A percentile compares a stretch with the other conserved stretches of the same genome.
Conservation (phyloP, 2,797 vertebrate genomes). For the Holocentrus rufus region DNA sequence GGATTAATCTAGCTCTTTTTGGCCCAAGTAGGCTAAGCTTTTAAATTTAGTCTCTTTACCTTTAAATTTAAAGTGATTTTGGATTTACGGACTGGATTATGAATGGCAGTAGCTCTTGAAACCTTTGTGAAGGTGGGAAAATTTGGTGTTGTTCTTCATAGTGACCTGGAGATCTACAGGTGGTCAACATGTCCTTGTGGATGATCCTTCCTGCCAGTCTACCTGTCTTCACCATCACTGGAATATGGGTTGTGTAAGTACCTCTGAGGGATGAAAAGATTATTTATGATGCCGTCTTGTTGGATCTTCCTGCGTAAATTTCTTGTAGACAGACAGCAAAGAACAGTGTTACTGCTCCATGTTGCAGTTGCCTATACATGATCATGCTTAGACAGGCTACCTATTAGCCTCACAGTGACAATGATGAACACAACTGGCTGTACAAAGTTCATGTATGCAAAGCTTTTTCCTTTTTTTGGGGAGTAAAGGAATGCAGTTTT, state of each 20-base stretch:
- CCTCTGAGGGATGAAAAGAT: neutral
- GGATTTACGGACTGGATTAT: neutral
- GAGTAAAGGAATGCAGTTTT: neutral
- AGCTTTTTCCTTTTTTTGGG: conserved; percentile 26
- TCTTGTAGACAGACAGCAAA: neutral
- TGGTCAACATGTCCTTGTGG: conserved; percentile 85
- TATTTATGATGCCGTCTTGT: neutral
- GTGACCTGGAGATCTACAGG: conserved; percentile 20
- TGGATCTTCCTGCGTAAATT: neutral
- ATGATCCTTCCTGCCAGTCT: conserved; percentile 86
- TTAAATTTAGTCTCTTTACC: too few species aligned
- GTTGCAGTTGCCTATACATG: neutral
- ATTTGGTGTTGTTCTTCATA: conserved; percentile 2
- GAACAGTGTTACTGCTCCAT: neutral
- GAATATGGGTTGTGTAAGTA: conserved; percentile 92
- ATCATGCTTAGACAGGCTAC: neutral
- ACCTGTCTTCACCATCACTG: conserved; percentile 87
- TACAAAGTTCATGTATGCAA: conserved; percentile 18
- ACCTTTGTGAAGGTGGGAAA: conserved; percentile 2
- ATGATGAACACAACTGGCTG: neutral
- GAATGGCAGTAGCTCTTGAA: neutral
- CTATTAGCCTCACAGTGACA: neutral
- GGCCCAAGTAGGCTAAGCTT: too few species aligned
- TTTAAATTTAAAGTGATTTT: neutral
- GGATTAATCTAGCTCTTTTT: too few species aligned